Base-by-base conservation (phyloP, 2,113 vertebrate genomes). In the Dinomys branickii region DNA sequence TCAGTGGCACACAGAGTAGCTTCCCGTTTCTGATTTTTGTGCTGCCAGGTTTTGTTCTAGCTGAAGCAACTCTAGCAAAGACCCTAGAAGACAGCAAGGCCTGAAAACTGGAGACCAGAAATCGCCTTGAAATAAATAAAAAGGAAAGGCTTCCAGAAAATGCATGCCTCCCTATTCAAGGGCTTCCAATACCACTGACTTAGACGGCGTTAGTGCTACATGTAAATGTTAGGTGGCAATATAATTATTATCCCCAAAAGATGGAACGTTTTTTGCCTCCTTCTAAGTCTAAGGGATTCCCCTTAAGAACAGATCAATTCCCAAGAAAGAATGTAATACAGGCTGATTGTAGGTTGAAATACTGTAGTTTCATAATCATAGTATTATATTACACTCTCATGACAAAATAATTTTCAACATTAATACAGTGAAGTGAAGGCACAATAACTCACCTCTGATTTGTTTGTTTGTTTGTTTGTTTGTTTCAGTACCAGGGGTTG, bases 391-490 rank as follows among this genome's bases (percentile, higher is more conserved):
- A 67, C 12, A 56, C 59, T 80, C 88, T 88, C 81, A 90, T 63
- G 44, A 73, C 7, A 71, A 80, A 61, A 87, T 73, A 38, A 33
- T 63, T 91, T 84, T 65, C 56, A 91, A 95, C 87, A 82, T 82
- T 56, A 85, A 75, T 9, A 82, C 3, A 73, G 30, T 14, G 24
- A 20, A 50, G 35, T 28, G 26, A 88, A 58, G 65, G 17, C 7
- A 75, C 8, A 10, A 44, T n/a, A n/a, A n/a, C n/a, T n/a, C n/a
- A n/a, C n/a, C n/a, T n/a, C n/a, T n/a, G n/a, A n/a, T n/a, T n/a
- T n/a, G n/a, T n/a, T n/a, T n/a, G n/a, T n/a, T n/a, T n/a, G n/a
- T n/a, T n/a, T n/a, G n/a, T n/a, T n/a, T n/a, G n/a, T n/a, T n/a
- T n/a, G n/a, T n/a, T n/a, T n/a, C n/a, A n/a, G n/a, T n/a, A n/a